Conservation (phyloP, 2,888 invertebrate species). For the Trachelus iudaicus region DNA sequence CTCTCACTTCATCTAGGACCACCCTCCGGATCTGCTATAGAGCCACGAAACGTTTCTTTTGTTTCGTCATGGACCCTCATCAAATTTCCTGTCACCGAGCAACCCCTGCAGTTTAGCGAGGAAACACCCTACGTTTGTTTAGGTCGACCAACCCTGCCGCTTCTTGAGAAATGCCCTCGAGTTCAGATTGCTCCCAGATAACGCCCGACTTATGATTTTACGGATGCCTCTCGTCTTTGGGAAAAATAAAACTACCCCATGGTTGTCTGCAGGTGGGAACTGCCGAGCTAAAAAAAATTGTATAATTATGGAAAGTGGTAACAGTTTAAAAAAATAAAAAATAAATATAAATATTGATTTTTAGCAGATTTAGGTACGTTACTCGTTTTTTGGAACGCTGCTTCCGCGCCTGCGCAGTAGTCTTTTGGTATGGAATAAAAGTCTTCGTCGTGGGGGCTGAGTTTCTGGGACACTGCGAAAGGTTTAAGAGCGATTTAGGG, state of each 20-base stretch:
- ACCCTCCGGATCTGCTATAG: neutral
- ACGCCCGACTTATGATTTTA: neutral
- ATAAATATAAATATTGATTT: no score
- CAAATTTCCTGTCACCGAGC: slow-evolving; percentile 43
- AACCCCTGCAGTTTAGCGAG: slow-evolving; percentile 27
- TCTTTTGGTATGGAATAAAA: neutral
- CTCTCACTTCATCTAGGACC: neutral
- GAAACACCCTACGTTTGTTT: slow-evolving; percentile 27
- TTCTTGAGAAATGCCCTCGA: slow-evolving; percentile 9
- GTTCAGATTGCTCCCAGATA: slow-evolving; percentile 12
- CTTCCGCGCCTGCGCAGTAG: neutral
- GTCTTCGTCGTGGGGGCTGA: no score
- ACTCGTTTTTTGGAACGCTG: neutral
- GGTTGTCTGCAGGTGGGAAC: neutral
- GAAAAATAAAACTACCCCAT: neutral
- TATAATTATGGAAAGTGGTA: no score
- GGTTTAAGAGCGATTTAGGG: no score
- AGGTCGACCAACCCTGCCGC: slow-evolving; percentile 14
- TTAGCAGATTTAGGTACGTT: no score
- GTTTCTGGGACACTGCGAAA: no score
- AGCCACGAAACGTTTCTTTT: slow-evolving; percentile 27
- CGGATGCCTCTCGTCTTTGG: neutral
- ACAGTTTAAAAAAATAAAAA: no score
- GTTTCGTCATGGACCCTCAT: slow-evolving; percentile 35
- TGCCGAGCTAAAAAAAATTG: no score